Percentiles rank a stretch among this genome's conserved stretches.
Evolutionary conservation across 2,888 invertebrate species (phyloP).

Genomic region (Stenodema calcarata): DNA sequence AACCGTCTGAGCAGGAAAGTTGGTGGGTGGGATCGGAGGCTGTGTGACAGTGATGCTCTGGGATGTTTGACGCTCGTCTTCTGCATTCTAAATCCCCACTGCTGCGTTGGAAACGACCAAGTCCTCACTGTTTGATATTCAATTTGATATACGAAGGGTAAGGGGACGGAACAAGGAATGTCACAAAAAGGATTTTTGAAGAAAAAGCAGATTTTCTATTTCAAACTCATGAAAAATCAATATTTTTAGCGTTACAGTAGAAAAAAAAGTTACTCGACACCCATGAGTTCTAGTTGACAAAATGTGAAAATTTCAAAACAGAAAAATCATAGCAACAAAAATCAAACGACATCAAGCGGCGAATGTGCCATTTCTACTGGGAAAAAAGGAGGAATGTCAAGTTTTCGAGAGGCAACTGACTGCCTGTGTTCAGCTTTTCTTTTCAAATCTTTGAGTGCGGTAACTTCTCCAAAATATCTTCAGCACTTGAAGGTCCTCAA

Average conservation of each 20-base stretch:
- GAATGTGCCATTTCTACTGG: neutral
- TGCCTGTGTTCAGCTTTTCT: neutral
- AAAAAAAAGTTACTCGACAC: neutral
- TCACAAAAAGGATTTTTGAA: neutral
- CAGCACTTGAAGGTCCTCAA: neutral
- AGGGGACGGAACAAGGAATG: neutral
- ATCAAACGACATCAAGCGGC: neutral
- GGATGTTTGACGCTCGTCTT: too few species aligned
- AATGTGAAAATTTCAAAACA: neutral
- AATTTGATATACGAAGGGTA: too few species aligned
- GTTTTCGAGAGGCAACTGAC: too few species aligned
- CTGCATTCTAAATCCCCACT: too few species aligned
- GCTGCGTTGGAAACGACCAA: too few species aligned
- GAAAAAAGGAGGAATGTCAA: too few species aligned
- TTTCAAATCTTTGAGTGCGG: neutral
- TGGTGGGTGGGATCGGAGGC: too few species aligned
- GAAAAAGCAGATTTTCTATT: neutral
- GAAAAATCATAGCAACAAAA: too few species aligned
- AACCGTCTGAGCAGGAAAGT: too few species aligned
- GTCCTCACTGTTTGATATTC: too few species aligned
- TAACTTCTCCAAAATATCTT: neutral
- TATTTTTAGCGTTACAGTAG: neutral
- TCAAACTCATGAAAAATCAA: neutral
- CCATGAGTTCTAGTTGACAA: neutral
- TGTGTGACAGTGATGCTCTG: too few species aligned